Conservation (phyloP, 2,113 vertebrate genomes). For the Tylochromis polylepis region DNA sequence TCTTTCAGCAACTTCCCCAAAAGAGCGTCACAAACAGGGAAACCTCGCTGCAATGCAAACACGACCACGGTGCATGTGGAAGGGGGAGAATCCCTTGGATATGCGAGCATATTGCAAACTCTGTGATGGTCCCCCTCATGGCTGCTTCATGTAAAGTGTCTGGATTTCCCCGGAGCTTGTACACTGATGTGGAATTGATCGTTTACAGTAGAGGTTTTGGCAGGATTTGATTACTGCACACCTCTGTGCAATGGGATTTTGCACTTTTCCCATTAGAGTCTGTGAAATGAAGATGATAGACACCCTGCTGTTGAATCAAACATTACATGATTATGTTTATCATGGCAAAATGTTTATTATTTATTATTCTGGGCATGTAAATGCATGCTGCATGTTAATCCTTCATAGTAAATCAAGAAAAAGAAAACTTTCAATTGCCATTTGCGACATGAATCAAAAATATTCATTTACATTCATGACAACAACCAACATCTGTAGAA, state of each 20-base stretch:
- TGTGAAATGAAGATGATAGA: not conserved
- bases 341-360: not conserved
- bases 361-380: conserved; percentile 17
- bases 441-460: not conserved
- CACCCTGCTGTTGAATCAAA: not conserved
- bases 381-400: conserved; percentile 7
- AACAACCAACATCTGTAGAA: not conserved
- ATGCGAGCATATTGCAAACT: not conserved
- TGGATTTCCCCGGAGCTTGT: conserved; percentile 53
- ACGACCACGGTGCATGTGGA: not conserved
- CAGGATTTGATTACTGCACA: not conserved
- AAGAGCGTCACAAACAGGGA: conserved; percentile 15
- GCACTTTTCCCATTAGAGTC: not conserved
- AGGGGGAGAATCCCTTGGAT: conserved; percentile 59
- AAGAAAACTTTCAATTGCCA: not conserved
- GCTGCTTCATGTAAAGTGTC: conserved; percentile 59
- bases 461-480: not conserved
- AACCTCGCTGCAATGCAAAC: conserved; percentile 32
- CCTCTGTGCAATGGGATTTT: not conserved
- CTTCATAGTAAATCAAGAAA: conserved; percentile 8
- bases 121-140: conserved; percentile 8
- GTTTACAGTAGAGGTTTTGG: not conserved
- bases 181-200: not conserved
- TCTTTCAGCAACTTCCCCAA: conserved; percentile 37
- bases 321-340: not conserved